Base-by-base conservation (phyloP, 2,888 invertebrate species). In the Nomada lathburiana region DNA sequence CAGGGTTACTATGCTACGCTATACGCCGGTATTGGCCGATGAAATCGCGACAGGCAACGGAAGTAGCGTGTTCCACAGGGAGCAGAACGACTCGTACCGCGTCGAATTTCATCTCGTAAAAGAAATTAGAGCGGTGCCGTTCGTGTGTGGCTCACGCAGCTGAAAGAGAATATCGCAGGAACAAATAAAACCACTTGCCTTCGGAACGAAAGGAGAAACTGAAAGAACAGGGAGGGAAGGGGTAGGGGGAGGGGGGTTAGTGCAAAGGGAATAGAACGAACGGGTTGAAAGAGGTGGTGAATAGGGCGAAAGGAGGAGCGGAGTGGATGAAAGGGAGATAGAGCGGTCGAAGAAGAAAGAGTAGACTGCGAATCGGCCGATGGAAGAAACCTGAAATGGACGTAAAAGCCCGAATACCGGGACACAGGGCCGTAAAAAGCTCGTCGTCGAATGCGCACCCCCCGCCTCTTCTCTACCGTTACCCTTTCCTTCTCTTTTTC, bases 91-190 rank as follows among this genome's bases (percentile, higher is more conserved):
- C 79, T 75, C 44, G 62, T 67, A 76, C 69, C 80, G 78, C 86
- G 89, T 90, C 84, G 89, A 89, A 89, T 91, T 92, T 89, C 86
- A 88, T 86, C 89, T 89, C 90, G 89, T 90, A 90, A 92, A 92
- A 89, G 87, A 88, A 89, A 92, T 92, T 91, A 92, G 88, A 89
- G 83, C 83, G 69, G 53, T 84, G 82, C 67, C 84, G 70, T 20
- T 70, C 50, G 50, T 76, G 73, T 72, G 76, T 74, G 79, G 69
- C 65, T 71, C 60, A 16, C 59, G 50, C 70, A 23, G 50, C 20
- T 52, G 42, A 60, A 71, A 60, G 68, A 70, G 73, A 80, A 73
- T 69, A 63, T 60, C 69, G 13, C n/a, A 10, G 59, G 64, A 70
- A 23, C 57, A 69, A 70, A 65, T 64, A 80, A 84, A 79, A 81